Base-by-base conservation (phyloP, 2,113 vertebrate species). In the Loxodonta africana region DNA sequence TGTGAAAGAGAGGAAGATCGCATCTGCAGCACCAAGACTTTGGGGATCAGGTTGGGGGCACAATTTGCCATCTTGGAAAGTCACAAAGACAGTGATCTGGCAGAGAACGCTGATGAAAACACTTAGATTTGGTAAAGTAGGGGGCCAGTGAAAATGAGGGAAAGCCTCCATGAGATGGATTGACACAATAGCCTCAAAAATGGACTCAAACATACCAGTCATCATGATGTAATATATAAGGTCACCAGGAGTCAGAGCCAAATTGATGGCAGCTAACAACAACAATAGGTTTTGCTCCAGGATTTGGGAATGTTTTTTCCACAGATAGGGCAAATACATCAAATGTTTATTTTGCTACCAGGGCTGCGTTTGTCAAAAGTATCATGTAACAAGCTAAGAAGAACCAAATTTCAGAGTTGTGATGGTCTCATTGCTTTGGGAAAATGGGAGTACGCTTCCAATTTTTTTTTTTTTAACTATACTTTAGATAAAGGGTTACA, bases 221-320 rank as follows among this genome's bases (percentile, higher is more conserved):
- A 20, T n/a, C 53, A 57, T 57, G 53, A 57, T 41, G 37, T 74
- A 14, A 41, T 8, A 2, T 74, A 23, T 30, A 74, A 74, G n/a
- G 37, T 9, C 28, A 26, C 5, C 7, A 23, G 1, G 73, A 74
- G n/a, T 9, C 21, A 2, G 20, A 37, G n/a, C n/a, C 21, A 8
- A 74, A 2, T 37, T 37, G 37, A 37, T 37, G 37, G 37, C 37
- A 37, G 37, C 37, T 37, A 37, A 37, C 37, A 37, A 37, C 37
- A 37, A 37, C 20, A 41, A 37, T 90, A 37, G 96, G 98, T 92
- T 98, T 97, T 95, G 95, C 97, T 98, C 90, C 96, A 95, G 98
- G 97, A 97, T 81, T 93, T 85, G 95, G 95, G 69, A 87, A 48
- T n/a, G 2, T 9, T 14, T 6, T 46, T 28, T 46, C 25, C 4